Percentiles rank a stretch among this genome's conserved stretches.
Conservation (phyloP, 35 echinoderm and acorn worm species). For the Anneissia japonica region DNA sequence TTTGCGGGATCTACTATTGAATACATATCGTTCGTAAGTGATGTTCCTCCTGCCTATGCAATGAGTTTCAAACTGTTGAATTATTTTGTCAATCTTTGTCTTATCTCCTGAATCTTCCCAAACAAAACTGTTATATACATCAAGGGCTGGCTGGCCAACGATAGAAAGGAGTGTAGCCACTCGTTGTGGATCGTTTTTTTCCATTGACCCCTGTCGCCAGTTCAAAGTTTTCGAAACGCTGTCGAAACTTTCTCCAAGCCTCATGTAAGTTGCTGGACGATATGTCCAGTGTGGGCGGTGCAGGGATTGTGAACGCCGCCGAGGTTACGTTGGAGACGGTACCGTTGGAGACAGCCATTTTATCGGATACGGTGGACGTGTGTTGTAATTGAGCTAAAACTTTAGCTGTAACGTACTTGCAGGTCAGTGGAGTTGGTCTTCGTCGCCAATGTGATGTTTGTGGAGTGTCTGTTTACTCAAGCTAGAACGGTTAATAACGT, state of each 20-base stretch:
- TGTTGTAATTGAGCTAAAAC: too few relatives aligned
- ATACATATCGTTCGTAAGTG: constrained; percentile 57
- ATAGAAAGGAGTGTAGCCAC: constrained; percentile 46
- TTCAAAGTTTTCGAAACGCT: constrained; percentile 36
- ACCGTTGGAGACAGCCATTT: too few relatives aligned
- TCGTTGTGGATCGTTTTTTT: constrained; percentile 19
- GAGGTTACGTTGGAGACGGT: too few relatives aligned
- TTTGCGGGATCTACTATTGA: constrained; percentile 32
- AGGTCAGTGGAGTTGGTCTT: too few relatives aligned
- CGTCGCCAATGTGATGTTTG: too few relatives aligned
- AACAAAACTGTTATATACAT: constrained; percentile 49
- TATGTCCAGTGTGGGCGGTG: constrained; percentile 28
- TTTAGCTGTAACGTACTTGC: too few relatives aligned
- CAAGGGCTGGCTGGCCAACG: constrained; percentile 40
- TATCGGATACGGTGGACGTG: too few relatives aligned
- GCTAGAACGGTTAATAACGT: too few relatives aligned
- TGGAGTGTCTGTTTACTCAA: too few relatives aligned
- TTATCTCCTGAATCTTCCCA: constrained; percentile 30
- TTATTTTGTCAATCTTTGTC: constrained; percentile 21
- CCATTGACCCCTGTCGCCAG: constrained; percentile 30
- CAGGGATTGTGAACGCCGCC: constrained; percentile 36
- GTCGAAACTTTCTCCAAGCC: constrained; percentile 37
- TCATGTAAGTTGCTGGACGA: constrained; percentile 2
- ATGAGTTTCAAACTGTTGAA: constrained; percentile 36
- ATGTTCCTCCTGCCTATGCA: constrained; percentile 47